Conservation (phyloP, 2,888 invertebrate species). For the Hypomecis atomaria region DNA sequence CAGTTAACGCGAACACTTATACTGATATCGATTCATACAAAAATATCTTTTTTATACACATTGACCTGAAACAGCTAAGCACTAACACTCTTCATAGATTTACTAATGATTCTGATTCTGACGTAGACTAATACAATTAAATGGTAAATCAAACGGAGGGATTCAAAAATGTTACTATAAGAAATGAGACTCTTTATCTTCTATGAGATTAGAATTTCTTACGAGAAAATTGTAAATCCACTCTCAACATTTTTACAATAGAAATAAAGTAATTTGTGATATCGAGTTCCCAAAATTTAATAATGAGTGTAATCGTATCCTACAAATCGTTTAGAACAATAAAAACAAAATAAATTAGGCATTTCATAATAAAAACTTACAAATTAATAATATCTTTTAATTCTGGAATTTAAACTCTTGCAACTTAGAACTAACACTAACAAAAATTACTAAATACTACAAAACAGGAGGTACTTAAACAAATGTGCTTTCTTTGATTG, state of each 20-base stretch:
- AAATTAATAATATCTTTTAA: slow-evolving; percentile 79
- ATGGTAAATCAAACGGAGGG: slow-evolving; percentile 21
- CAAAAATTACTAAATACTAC: slow-evolving; percentile 64
- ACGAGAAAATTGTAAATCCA: not conserved
- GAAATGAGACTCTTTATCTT: slow-evolving; percentile 6
- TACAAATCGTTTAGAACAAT: slow-evolving; percentile 51
- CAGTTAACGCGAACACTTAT: slow-evolving; percentile 71
- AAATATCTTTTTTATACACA: slow-evolving; percentile 82
- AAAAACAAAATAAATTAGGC: slow-evolving; percentile 75
- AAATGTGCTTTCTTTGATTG: slow-evolving; percentile 40
- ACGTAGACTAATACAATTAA: slow-evolving; percentile 15
- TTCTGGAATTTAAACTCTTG: slow-evolving; percentile 79
- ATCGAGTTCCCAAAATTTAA: slow-evolving; percentile 12
- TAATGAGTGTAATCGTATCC: slow-evolving; percentile 45
- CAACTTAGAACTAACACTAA: slow-evolving; percentile 76
- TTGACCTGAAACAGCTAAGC: slow-evolving; percentile 73
- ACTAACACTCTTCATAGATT: slow-evolving; percentile 46
- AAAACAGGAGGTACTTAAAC: slow-evolving; percentile 59
- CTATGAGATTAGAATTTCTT: slow-evolving; percentile 12
- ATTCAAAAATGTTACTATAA: slow-evolving; percentile 18
- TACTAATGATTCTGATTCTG: slow-evolving; percentile 3
- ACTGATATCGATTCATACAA: slow-evolving; percentile 76
- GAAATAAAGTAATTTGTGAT: not conserved
- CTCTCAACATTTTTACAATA: slow-evolving; percentile 7
- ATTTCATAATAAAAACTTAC: slow-evolving; percentile 60